phyloP scores from a whole-genome alignment of 2,113 vertebrate genomes.

The Lathamus discolor region DNA sequence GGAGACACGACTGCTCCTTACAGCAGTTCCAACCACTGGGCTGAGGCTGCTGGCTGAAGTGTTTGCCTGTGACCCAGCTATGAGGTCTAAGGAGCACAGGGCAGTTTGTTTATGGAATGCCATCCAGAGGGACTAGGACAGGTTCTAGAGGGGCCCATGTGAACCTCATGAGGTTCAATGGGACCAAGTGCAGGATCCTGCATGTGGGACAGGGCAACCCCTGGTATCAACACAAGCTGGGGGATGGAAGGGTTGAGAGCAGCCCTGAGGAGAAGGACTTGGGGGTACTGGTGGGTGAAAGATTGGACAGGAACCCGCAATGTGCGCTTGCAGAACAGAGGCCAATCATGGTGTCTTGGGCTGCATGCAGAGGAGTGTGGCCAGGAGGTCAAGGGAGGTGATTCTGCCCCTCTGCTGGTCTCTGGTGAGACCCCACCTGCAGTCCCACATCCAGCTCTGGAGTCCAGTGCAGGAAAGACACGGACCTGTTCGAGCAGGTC shows the following conservation, averaged over 20 bases:
- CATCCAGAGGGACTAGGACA: background rate
- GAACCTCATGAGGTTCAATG: background rate
- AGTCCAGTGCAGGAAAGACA: background rate
- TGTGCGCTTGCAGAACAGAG: background rate
- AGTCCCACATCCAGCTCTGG: background rate
- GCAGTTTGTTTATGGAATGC: background rate
- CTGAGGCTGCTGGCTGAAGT: background rate
- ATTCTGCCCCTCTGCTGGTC: background rate
- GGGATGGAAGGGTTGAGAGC: background rate
- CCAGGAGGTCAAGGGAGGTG: background rate
- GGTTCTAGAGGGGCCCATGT: background rate
- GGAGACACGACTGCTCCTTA: background rate
- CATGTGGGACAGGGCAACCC: background rate
- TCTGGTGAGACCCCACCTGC: background rate
- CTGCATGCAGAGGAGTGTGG: background rate
- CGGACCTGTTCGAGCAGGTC: background rate
- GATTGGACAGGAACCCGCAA: background rate
- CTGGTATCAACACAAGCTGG: background rate
- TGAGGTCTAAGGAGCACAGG: accelerated
- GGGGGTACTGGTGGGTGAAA: background rate
- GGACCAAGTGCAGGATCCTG: background rate
- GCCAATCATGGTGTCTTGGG: background rate
- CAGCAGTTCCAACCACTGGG: background rate
- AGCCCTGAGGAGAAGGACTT: background rate
- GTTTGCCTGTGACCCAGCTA: background rate